Percentiles rank a stretch among this genome's conserved stretches.
phyloP scores from a whole-genome alignment of 2,888 invertebrate species.

The Poecilobothrus nobilitatus region DNA sequence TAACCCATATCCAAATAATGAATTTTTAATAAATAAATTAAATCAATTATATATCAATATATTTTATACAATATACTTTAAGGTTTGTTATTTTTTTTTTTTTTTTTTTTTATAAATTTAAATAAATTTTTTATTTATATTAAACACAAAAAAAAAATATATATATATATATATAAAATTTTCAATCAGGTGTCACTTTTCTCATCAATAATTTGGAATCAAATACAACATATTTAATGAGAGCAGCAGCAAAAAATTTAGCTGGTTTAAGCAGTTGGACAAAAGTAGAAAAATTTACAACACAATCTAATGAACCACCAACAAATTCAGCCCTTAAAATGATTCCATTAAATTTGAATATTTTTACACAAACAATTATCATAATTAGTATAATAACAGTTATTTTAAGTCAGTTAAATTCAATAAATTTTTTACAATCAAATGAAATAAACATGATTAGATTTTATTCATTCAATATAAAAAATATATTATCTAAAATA shows the following conservation, averaged over 20 bases:
- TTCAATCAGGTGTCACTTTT: slow-evolving; percentile 44
- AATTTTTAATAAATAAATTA: too few relatives aligned
- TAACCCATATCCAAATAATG: too few relatives aligned
- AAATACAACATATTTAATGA: slow-evolving; percentile 48
- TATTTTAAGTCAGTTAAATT: not conserved
- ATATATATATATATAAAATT: too few relatives aligned
- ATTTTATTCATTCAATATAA: not conserved
- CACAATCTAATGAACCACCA: slow-evolving; percentile 37
- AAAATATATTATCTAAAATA: not conserved
- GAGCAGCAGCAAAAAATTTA: slow-evolving; percentile 49
- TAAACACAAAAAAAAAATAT: too few relatives aligned
- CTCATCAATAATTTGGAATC: slow-evolving; percentile 44
- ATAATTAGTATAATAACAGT: not conserved
- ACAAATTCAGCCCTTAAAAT: slow-evolving; percentile 21
- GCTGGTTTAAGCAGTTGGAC: slow-evolving; percentile 48
- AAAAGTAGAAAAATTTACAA: slow-evolving; percentile 36
- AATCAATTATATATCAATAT: too few relatives aligned
- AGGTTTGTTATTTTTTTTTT: too few relatives aligned
- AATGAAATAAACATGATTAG: not conserved
- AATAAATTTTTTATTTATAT: too few relatives aligned
- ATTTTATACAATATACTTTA: too few relatives aligned
- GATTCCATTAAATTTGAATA: not conserved
- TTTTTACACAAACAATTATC: not conserved
- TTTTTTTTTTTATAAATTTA: too few relatives aligned
- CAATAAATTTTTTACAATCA: not conserved